Conservation (phyloP, 2,113 vertebrate species). For the Astatoreochromis straeleni region DNA sequence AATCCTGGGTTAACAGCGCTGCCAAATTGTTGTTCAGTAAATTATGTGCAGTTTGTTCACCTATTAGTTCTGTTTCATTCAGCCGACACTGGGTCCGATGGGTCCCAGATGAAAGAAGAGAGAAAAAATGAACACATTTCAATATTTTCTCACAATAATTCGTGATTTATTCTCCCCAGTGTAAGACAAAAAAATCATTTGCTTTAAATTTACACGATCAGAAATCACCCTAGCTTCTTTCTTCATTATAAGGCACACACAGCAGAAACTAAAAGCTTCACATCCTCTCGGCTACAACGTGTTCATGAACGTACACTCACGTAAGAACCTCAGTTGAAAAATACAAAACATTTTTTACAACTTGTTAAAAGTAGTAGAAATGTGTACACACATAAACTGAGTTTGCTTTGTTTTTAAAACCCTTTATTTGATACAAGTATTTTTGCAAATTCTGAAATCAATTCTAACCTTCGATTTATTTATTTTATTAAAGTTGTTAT, state of each 20-base stretch:
- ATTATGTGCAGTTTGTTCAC: not conserved
- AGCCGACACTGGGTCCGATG: not conserved
- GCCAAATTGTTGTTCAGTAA: not conserved
- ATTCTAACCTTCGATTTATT: not conserved
- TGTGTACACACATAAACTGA: not conserved
- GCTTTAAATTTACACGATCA: not conserved
- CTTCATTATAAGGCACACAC: constrained; percentile 30
- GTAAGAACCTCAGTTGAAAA: not conserved
- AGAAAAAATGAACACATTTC: not conserved
- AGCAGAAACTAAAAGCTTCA: not conserved
- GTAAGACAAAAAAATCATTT: not conserved
- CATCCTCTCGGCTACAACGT: not conserved
- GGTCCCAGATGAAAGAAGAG: not conserved
- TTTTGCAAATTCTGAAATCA: not conserved
- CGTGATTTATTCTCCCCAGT: not conserved
- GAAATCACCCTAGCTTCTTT: not conserved
- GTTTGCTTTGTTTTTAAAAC: not conserved
- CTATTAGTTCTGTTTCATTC: not conserved
- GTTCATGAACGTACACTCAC: not conserved
- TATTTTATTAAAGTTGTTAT: not conserved
- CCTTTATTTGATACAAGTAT: not conserved
- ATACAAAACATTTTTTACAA: not conserved
- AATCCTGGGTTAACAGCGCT: not conserved
- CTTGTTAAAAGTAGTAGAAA: not conserved
- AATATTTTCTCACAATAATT: not conserved